Evolutionary conservation across 2,113 vertebrate genomes (phyloP).

Genomic region (Pristiophorus japonicus): DNA sequence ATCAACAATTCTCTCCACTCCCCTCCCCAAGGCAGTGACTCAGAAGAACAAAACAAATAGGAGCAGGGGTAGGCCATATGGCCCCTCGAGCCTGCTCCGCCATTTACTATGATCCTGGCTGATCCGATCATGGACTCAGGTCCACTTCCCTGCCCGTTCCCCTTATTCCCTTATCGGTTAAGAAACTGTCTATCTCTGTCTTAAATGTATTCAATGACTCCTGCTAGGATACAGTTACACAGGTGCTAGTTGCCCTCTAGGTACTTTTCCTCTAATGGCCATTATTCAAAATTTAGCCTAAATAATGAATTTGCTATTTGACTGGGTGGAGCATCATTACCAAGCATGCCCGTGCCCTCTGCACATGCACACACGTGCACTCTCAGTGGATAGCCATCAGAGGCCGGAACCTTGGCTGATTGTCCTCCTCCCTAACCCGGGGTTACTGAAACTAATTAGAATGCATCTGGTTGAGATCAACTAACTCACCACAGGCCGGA

Average conservation of each 20-base stretch:
- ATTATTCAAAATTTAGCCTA: background rate
- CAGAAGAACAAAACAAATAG: too few relatives aligned
- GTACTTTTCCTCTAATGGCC: background rate
- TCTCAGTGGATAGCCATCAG: background rate
- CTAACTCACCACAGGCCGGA: background rate
- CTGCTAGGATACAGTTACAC: background rate
- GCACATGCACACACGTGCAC: background rate
- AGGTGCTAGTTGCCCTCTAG: background rate
- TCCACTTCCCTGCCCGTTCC: too few relatives aligned
- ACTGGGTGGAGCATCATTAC: background rate
- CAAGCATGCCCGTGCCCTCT: background rate
- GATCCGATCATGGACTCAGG: too few relatives aligned
- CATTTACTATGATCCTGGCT: too few relatives aligned
- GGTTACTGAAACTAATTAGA: background rate
- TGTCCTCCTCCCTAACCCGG: too few relatives aligned
- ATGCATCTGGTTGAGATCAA: background rate
- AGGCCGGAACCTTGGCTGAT: too few relatives aligned
- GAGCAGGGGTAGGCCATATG: too few relatives aligned
- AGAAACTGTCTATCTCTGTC: too few relatives aligned
- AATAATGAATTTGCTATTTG: background rate
- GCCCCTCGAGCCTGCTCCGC: too few relatives aligned
- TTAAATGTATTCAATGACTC: too few relatives aligned
- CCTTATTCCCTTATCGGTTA: too few relatives aligned
- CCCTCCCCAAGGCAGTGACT: background rate
- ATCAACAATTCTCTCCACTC: background rate